phyloP scores from a whole-genome alignment of 2,888 invertebrate species.

The Hypselothyrea guttata region DNA sequence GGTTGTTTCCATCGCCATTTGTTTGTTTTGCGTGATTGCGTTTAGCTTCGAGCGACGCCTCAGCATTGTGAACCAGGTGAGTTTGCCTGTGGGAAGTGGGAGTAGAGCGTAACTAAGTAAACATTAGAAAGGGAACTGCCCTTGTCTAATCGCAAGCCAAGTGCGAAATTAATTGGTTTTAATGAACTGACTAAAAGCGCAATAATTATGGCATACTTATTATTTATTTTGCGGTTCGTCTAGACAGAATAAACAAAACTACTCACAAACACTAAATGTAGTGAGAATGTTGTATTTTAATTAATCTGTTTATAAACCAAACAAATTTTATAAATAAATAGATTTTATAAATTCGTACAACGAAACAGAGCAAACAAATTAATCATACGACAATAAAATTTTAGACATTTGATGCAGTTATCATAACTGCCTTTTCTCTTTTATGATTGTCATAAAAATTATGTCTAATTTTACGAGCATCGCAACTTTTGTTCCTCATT shows the following conservation, averaged over 20 bases:
- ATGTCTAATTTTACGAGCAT: background rate
- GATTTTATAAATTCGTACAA: no score
- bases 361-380: background rate
- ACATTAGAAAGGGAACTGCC: background rate
- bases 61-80: slow-evolving; percentile 80
- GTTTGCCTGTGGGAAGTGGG: slow-evolving; percentile 11
- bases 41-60: slow-evolving; percentile 79
- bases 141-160: background rate
- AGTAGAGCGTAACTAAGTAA: background rate
- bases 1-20: slow-evolving; percentile 79
- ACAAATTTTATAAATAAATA: no score
- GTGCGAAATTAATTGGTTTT: slow-evolving; percentile 3
- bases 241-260: no score
- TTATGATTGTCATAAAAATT: slow-evolving; percentile 1
- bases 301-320: no score
- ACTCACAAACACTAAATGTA: no score
- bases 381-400: background rate
- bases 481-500: background rate
- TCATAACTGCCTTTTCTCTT: background rate
- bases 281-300: no score
- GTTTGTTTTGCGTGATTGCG: slow-evolving; percentile 78
- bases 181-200: background rate
- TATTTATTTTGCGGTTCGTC: no score
- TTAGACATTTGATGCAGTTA: background rate
- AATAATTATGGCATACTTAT: background rate